Evolutionary conservation across 2,888 invertebrate species (phyloP).

Genomic region (Campopleginae sp.): DNA sequence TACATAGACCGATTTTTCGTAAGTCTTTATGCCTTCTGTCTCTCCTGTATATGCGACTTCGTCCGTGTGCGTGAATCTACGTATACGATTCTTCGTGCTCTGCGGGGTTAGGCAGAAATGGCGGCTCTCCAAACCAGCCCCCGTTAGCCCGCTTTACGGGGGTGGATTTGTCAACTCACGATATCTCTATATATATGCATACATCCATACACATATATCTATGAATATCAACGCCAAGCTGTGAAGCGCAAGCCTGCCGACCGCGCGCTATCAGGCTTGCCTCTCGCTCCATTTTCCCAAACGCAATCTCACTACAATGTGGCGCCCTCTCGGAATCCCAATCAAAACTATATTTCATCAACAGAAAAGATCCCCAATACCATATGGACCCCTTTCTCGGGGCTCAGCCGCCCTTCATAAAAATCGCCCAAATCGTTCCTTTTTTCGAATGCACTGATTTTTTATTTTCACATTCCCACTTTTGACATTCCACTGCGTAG

Average conservation of each 20-base stretch:
- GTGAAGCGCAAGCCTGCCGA: constrained; percentile 54
- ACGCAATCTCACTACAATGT: constrained; percentile 30
- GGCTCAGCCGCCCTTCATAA: neutral
- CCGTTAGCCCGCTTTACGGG: constrained; percentile 73
- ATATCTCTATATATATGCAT: neutral
- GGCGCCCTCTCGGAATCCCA: constrained; percentile 55
- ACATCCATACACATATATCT: neutral
- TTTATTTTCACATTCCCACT: neutral
- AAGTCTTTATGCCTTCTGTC: neutral
- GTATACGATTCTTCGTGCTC: constrained; percentile 71
- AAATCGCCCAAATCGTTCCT: neutral
- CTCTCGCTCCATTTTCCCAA: constrained; percentile 13
- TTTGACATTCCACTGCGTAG: neutral
- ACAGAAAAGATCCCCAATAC: neutral
- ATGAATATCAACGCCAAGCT: neutral
- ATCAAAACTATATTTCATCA: neutral
- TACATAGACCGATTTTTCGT: constrained; percentile 10
- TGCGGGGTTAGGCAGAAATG: constrained; percentile 80
- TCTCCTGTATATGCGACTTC: neutral
- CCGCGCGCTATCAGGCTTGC: constrained; percentile 32
- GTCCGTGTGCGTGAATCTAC: constrained; percentile 43
- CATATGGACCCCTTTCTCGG: constrained; percentile 2
- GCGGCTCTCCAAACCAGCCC: constrained; percentile 78
- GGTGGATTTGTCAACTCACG: constrained; percentile 70
- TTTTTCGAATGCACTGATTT: neutral